Percentiles rank a stretch among this genome's conserved stretches.
These are phyloP conservation scores for Oophaga sylvatica DNA, from an alignment of 2,797 vertebrate species.

Conservation along the genomic window DNA sequence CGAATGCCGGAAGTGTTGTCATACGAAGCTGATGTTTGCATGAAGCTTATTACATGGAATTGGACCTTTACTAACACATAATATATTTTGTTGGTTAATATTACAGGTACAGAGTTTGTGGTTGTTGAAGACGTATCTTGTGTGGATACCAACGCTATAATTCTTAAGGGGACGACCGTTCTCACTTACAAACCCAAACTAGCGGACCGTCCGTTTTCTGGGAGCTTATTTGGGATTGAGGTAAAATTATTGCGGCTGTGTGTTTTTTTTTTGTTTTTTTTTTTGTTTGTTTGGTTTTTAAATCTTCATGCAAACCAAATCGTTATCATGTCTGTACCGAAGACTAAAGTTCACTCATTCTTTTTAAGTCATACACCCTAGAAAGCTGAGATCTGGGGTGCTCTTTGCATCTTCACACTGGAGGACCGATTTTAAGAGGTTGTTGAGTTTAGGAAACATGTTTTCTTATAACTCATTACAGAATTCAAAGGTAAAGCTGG, in stretches of 20 bases:
- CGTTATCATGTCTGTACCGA: not conserved
- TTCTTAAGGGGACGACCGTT: slow-evolving; percentile 95
- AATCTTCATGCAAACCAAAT: not conserved
- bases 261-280: too few species aligned
- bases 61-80: not conserved
- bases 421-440: too few species aligned
- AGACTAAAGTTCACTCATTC: not conserved
- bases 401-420: too few species aligned
- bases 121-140: slow-evolving; percentile 93
- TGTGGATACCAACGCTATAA: slow-evolving; percentile 89
- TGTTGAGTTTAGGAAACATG: too few species aligned
- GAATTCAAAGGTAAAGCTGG: too few species aligned
- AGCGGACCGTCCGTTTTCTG: slow-evolving; percentile 91
- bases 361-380: not conserved
- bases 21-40: not conserved
- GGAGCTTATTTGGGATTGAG: slow-evolving; percentile 93
- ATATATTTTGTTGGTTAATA: not conserved
- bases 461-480: too few species aligned
- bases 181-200: slow-evolving; percentile 95
- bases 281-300: not conserved
- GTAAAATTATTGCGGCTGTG: slow-evolving; percentile 69
- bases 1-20: too few species aligned
- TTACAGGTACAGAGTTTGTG: slow-evolving; percentile 94
- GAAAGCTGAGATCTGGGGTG: not conserved
- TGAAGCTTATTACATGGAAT: not conserved